Percentiles rank a stretch among this genome's conserved stretches.
Conservation (phyloP, 2,888 invertebrate genomes). For the Lithophane socia region DNA sequence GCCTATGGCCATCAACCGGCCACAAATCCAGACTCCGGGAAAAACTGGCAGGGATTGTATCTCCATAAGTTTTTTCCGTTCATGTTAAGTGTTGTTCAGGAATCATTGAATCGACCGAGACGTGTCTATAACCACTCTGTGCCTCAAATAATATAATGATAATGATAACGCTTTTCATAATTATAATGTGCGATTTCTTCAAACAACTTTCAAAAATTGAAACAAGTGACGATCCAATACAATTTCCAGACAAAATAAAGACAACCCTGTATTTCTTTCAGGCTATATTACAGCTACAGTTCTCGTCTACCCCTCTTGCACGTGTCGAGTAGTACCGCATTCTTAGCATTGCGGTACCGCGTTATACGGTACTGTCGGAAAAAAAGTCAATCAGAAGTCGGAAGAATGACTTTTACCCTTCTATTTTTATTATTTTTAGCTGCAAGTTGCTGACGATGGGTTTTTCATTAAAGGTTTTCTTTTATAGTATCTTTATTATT, state of each 20-base stretch:
- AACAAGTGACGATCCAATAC: not conserved
- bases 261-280: not conserved
- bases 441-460: not conserved
- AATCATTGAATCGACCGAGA: not conserved
- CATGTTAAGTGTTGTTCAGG: not conserved
- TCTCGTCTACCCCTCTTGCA: not conserved
- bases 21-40: too few species aligned
- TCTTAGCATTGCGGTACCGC: slow-evolving; percentile 2
- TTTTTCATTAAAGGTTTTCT: not conserved
- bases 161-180: not conserved
- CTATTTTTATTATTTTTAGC: not conserved
- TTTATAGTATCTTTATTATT: not conserved
- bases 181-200: not conserved
- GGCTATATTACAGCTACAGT: not conserved
- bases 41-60: not conserved
- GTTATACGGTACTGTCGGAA: slow-evolving; percentile 12
- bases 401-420: not conserved
- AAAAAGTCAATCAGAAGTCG: slow-evolving; percentile 6
- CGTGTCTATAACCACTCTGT: too few species aligned
- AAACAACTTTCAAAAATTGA: not conserved
- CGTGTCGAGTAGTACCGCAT: slow-evolving; percentile 16
- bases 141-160: too few species aligned
- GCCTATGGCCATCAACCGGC: too few species aligned
- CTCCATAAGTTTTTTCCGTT: not conserved
- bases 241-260: not conserved